Evolutionary conservation across 2,113 vertebrate genomes (phyloP).

Genomic region (Hypanus sabinus): DNA sequence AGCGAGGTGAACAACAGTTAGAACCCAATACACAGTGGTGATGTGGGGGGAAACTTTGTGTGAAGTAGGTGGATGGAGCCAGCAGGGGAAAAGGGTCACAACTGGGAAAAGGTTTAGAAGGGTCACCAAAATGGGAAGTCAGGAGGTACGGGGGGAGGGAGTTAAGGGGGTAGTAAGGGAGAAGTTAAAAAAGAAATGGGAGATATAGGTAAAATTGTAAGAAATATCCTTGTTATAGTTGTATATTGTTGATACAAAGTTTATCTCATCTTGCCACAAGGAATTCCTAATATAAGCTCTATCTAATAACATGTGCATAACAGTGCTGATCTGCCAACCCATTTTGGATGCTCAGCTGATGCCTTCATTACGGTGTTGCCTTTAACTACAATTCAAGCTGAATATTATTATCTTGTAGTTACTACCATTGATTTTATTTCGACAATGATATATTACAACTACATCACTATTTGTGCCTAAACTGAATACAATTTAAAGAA

Average conservation of each 20-base stretch:
- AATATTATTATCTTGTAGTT: not conserved
- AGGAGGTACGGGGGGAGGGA: too few relatives aligned
- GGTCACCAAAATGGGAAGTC: too few relatives aligned
- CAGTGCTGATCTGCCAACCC: too few relatives aligned
- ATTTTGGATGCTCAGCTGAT: not conserved
- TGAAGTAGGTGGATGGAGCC: too few relatives aligned
- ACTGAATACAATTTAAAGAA: not conserved
- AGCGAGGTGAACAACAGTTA: too few relatives aligned
- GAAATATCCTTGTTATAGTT: not conserved
- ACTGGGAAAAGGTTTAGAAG: too few relatives aligned
- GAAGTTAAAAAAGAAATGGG: too few relatives aligned
- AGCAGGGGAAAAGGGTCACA: too few relatives aligned
- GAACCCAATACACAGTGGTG: too few relatives aligned
- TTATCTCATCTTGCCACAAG: not conserved
- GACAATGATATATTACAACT: not conserved
- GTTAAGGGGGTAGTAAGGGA: too few relatives aligned
- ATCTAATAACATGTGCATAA: not conserved
- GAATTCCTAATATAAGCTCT: not conserved
- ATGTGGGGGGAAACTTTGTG: too few relatives aligned
- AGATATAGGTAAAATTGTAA: too few relatives aligned
- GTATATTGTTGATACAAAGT: not conserved
- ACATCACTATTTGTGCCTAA: not conserved
- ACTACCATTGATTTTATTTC: not conserved
- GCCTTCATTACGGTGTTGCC: not conserved
- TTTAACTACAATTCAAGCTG: not conserved